phyloP scores from a whole-genome alignment of 2,888 invertebrate genomes.

The Catocala sponsa region DNA sequence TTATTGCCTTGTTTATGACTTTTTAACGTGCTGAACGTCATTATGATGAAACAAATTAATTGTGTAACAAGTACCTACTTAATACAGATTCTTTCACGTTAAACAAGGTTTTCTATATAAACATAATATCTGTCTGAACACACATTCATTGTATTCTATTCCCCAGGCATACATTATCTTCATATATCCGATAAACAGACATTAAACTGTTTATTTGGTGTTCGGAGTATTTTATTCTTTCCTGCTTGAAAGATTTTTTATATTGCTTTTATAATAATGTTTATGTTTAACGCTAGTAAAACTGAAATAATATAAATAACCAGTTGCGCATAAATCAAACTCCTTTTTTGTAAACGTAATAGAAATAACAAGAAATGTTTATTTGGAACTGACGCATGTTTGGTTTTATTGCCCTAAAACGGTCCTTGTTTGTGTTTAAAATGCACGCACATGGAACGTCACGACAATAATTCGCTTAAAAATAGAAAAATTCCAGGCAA shows the following conservation, averaged over 20 bases:
- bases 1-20: constrained; percentile 37
- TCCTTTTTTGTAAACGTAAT: too few species aligned
- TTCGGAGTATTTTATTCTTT: not conserved
- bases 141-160: not conserved
- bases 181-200: not conserved
- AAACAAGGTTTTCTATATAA: too few species aligned
- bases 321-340: too few species aligned
- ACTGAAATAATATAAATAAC: not conserved
- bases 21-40: constrained; percentile 29
- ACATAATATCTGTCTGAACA: too few species aligned
- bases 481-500: constrained; percentile 5
- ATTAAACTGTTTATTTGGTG: not conserved
- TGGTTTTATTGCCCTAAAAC: too few species aligned
- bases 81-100: too few species aligned
- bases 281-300: not conserved
- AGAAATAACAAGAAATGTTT: too few species aligned
- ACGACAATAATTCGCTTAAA: not conserved
- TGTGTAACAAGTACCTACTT: too few species aligned
- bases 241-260: not conserved
- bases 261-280: not conserved
- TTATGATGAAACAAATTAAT: constrained; percentile 15
- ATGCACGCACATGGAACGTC: too few species aligned
- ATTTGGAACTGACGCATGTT: too few species aligned
- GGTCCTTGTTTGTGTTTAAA: too few species aligned
- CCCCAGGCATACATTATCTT: constrained; percentile 6